Conservation (phyloP, 1,140 invertebrate species). For the Drosophila nigrodunni region DNA sequence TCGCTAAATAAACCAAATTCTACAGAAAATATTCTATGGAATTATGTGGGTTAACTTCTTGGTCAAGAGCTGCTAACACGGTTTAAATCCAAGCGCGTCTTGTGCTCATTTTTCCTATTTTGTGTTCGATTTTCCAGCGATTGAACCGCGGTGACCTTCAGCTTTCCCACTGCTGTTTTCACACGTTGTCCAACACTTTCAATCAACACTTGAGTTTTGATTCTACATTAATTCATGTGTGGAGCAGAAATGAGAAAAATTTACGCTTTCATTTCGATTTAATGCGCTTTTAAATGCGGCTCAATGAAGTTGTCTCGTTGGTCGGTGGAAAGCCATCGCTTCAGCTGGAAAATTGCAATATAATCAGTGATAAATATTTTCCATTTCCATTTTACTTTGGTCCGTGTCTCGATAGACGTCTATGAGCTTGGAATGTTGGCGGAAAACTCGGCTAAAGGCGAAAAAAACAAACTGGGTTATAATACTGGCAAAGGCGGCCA, state of each 20-base stretch:
- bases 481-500: constrained; percentile 46
- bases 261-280: constrained; percentile 83
- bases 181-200: constrained; percentile 58
- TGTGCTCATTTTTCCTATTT: constrained; percentile 34
- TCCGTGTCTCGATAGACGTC: constrained; percentile 34
- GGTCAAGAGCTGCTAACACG: constrained; percentile 19
- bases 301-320: constrained; percentile 33
- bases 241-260: constrained; percentile 52
- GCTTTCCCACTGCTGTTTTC: constrained; percentile 36
- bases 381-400: constrained; percentile 46
- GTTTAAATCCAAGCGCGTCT: constrained; percentile 24
- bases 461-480: constrained; percentile 65
- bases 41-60: constrained; percentile 12
- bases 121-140: constrained; percentile 22
- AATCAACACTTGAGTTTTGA: constrained; percentile 51
- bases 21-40: neutral
- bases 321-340: constrained; percentile 46
- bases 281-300: constrained; percentile 71
- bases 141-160: constrained; percentile 61
- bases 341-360: constrained; percentile 65
- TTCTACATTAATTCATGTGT: constrained; percentile 36
- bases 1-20: neutral
- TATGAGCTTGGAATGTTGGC: constrained; percentile 31
- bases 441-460: constrained; percentile 38
- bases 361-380: constrained; percentile 78